Evolutionary conservation across 1,140 invertebrate genomes (phyloP), one percentile per base, ranked within the genome.

Genomic region (Kradibia gibbosae): DNA sequence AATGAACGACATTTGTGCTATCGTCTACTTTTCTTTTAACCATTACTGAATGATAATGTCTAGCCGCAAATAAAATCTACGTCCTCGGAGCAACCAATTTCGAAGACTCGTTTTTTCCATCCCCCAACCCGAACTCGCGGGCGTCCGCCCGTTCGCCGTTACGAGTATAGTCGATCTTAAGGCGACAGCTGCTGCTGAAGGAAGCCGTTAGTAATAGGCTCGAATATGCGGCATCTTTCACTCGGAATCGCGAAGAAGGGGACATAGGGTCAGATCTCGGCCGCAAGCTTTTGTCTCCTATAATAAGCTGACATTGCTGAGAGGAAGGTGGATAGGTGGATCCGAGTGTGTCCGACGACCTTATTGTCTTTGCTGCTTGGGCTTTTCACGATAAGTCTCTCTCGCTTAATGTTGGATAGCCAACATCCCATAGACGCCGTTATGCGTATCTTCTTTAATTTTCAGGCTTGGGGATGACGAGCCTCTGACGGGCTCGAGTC

Each of bases 241-340:
- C 62, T 48, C 62, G 28, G n/a, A n/a, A n/a, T 17, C 75, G 48
- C 75, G 72, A 79, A 83, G 82, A 81, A 83, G 73, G 82, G 86
- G 75, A 15, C 65, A 48, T 48, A 45, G 28, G 57, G n/a, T 17
- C 45, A 20, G 76, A 78, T 70, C 57, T 72, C 48, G 22, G 10
- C 28, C 15, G 0, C n/a, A 39, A 78, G 87, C 89, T 89, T 89
- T 90, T 90, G 89, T 90, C 85, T 85, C 85, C 76, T 86, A 88
- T 79, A 90, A 90, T 90, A 90, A 90, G 88, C 88, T 86, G 84
- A 84, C 87, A 89, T 89, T 90, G 89, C 89, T 85, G 85, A 70
- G 48, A 50, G 42, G 28, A 13, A 28, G 85, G 82, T 85, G 50
- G 31, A 48, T 48, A 57, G 85, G 82, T 86, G 86, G 34, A 67